Conservation (phyloP, 2,113 vertebrate species). For the Rousettus leschenaultii region DNA sequence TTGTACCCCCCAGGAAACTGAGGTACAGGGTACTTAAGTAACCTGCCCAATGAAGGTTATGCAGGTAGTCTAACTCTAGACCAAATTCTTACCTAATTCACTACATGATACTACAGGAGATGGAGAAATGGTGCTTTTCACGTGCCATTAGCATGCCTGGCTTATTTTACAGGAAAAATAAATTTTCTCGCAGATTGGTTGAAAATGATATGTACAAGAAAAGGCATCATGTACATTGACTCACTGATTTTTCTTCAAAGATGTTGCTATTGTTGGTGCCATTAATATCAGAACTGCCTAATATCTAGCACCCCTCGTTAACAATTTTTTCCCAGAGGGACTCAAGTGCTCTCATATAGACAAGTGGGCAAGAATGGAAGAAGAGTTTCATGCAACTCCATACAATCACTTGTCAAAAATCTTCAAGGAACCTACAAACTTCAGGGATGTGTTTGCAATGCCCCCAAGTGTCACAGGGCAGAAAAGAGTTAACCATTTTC, state of each 20-base stretch:
- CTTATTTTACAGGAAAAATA: slow-evolving; percentile 5
- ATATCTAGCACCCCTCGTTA: not conserved
- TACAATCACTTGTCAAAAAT: not conserved
- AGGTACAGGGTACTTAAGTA: not conserved
- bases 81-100: not conserved
- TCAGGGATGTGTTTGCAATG: not conserved
- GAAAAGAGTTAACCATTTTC: slow-evolving; percentile 18
- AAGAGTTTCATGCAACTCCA: not conserved
- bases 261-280: not conserved
- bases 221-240: not conserved
- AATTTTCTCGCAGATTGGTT: not conserved
- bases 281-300: not conserved
- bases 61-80: not conserved
- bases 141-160: no score
- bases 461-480: not conserved
- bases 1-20: not conserved
- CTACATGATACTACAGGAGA: not conserved
- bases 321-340: not conserved
- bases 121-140: not conserved
- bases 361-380: not conserved
- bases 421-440: not conserved
- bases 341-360: not conserved
- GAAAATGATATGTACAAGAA: not conserved
- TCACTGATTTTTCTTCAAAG: not conserved
- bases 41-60: not conserved